Conservation (phyloP, 2,888 invertebrate genomes). For the Microctonus hyperodae region DNA sequence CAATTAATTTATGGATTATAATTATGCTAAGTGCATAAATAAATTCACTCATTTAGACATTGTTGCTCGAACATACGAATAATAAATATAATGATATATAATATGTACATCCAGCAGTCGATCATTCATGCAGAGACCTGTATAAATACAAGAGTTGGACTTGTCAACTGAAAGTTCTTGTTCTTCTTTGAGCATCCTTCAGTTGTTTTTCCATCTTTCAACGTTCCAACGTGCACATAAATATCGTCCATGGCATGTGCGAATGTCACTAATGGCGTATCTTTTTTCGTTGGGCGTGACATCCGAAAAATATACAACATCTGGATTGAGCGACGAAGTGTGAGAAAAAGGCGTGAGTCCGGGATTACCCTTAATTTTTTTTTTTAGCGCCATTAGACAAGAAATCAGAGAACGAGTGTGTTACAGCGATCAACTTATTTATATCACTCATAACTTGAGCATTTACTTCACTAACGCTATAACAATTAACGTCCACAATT, state of each 20-base stretch:
- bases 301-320: constrained; percentile 39
- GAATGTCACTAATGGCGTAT: constrained; percentile 40
- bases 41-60: neutral
- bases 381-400: neutral
- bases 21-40: neutral
- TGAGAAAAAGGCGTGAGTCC: constrained; percentile 40
- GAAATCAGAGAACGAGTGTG: neutral
- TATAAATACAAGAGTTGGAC: constrained; percentile 17
- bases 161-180: constrained; percentile 19
- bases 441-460: too few species aligned
- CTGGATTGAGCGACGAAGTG: constrained; percentile 35
- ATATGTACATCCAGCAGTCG: neutral
- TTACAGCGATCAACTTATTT: too few species aligned
- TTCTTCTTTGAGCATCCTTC: constrained; percentile 25
- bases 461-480: neutral
- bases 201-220: constrained; percentile 29
- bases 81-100: too few species aligned
- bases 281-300: constrained; percentile 32
- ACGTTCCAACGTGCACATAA: constrained; percentile 31
- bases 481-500: neutral
- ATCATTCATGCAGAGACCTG: constrained; percentile 19
- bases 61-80: constrained; percentile 1
- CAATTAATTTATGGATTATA: neutral
- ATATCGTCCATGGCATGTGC: constrained; percentile 41
- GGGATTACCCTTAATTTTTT: constrained; percentile 18